These are phyloP conservation scores for Corythornis leucogaster DNA, from an alignment of 2,797 vertebrate species.

Conservation along the genomic window DNA sequence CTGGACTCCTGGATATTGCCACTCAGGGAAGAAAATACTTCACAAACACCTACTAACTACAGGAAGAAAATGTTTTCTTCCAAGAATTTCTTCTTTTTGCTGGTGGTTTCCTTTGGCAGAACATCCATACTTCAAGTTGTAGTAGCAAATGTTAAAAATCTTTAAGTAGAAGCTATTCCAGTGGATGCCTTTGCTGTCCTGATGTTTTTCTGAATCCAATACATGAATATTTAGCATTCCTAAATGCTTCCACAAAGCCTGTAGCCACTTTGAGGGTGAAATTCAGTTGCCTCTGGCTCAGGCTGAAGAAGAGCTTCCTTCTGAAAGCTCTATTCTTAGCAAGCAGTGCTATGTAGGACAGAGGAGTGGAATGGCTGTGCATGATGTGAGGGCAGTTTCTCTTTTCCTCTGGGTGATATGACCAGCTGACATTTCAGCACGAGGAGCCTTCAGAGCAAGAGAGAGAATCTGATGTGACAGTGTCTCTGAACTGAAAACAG, in stretches of 20 bases:
- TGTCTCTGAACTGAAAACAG: conserved; percentile 33
- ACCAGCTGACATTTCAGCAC: conserved; percentile 63
- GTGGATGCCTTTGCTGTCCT: conserved; percentile 6
- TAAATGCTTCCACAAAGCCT: conserved; percentile 51
- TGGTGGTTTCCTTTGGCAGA: not conserved
- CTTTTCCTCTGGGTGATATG: conserved; percentile 46
- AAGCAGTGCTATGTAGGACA: not conserved
- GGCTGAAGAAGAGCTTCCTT: not conserved
- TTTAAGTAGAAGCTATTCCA: not conserved
- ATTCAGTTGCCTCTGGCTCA: conserved; percentile 37
- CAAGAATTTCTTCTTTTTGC: not conserved
- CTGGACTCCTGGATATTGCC: not conserved
- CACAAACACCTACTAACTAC: not conserved
- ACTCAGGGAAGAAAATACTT: not conserved
- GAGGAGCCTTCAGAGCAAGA: conserved; percentile 49
- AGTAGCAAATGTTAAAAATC: conserved; percentile 20
- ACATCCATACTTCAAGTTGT: not conserved
- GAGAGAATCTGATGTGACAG: conserved; percentile 56
- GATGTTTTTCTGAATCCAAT: conserved; percentile 38
- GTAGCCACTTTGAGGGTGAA: conserved; percentile 27
- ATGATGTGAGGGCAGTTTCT: conserved; percentile 45
- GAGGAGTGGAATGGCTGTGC: conserved; percentile 34
- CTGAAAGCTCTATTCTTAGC: conserved; percentile 54
- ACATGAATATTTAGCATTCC: conserved; percentile 40
- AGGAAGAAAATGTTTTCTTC: not conserved